Percentiles rank a stretch among this genome's conserved stretches.
Conservation (phyloP, 2,797 vertebrate genomes). For the Macroramphosus scolopax region DNA sequence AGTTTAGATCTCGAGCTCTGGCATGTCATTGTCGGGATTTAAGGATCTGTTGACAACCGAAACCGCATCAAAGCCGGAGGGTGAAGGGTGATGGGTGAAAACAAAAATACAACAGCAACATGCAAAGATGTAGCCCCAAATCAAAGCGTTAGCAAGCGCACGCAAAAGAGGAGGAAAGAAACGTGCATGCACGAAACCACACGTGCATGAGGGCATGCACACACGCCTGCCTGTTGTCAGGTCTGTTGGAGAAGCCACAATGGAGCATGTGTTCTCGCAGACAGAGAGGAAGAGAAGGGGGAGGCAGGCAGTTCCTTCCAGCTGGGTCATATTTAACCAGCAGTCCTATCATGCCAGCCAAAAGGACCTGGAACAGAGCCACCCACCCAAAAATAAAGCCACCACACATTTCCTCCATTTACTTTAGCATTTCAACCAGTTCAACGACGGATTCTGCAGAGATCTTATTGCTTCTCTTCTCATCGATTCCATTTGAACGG, state of each 20-base stretch:
- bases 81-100: too few relatives aligned
- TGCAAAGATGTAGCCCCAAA: slow-evolving; percentile 37
- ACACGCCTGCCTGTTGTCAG: slow-evolving; percentile 39
- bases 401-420: slow-evolving; percentile 4
- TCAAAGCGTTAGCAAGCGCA: slow-evolving; percentile 23
- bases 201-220: slow-evolving; percentile 34
- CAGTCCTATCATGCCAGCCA: slow-evolving; percentile 37
- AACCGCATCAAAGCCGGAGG: slow-evolving; percentile 21
- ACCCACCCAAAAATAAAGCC: slow-evolving; percentile 17
- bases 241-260: slow-evolving; percentile 51
- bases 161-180: slow-evolving; percentile 8
- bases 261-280: slow-evolving; percentile 63
- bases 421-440: not conserved
- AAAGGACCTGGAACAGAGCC: slow-evolving; percentile 41
- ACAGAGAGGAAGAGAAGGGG: slow-evolving; percentile 55
- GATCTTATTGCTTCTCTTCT: slow-evolving; percentile 9
- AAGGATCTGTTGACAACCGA: slow-evolving; percentile 44
- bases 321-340: slow-evolving; percentile 74
- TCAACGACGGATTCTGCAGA: not conserved
- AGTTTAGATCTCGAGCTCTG: slow-evolving; percentile 28
- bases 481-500: slow-evolving; percentile 17
- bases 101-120: not conserved
- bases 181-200: slow-evolving; percentile 21
- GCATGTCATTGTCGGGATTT: slow-evolving; percentile 34
- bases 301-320: slow-evolving; percentile 59